Evolutionary conservation across 1,140 invertebrate genomes (phyloP), one percentile per base, ranked within the genome.

Genomic region (Drosophila suzukii): DNA sequence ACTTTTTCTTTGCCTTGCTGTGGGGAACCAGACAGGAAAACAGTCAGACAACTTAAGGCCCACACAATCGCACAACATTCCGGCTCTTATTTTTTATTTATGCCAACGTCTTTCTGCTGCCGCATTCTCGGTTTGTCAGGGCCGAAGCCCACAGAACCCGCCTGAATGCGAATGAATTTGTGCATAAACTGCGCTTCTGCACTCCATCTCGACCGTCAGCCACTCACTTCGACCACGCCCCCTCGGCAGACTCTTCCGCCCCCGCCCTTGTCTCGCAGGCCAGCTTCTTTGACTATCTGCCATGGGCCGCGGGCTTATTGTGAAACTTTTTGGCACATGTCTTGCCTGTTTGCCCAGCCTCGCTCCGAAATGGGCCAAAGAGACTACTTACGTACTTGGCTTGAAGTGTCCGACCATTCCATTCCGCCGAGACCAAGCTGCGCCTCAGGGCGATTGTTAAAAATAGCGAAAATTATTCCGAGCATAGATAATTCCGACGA

Each of bases 311-410:
- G 60, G 80, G 84, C 84, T 72, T 84, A 89, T 88, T 89, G 84
- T 84, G 67, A 89, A 88, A 86, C 83, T 86, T 86, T 89, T 80
- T 88, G 84, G 84, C 84, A 88, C 84, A 88, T 84, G 84, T 89
- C 84, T 89, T 84, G 80, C 58, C 76, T 89, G 82, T 75, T 57
- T 78, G 81, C 34, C 63, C 15, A 17, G 15, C 15, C 43, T 5
- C 17, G 43, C 43, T 65, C 43, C 44, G 55, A 76, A 76, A 76
- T 34, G 50, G 57, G 56, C 78, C 75, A 57, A 55, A 38, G 58
- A 67, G 58, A 58, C 41, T 67, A 71, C 68, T 82, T 74, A 56
- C 39, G n/a, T 54, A 49, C 61, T 75, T 58, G 53, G 54, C 47
- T 53, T 36, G 17, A 51, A 74, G 65, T 66, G 73, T 24, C 41